Conservation (phyloP, 2,797 vertebrate species). For the Apodemus agrarius region DNA sequence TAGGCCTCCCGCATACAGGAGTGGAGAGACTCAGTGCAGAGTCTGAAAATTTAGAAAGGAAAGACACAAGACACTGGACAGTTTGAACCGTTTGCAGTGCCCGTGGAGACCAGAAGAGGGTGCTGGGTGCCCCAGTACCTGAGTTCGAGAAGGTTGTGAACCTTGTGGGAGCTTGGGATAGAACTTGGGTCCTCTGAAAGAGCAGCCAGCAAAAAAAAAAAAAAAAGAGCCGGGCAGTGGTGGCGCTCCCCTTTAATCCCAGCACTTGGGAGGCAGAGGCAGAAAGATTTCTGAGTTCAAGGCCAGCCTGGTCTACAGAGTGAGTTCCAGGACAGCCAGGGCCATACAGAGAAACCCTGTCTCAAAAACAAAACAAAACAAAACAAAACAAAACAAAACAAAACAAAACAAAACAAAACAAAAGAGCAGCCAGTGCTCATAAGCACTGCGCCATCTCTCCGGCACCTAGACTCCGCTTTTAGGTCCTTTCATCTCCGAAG, state of each 20-base stretch:
- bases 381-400: no score
- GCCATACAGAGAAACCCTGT: no score
- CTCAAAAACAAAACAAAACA: no score
- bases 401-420: no score
- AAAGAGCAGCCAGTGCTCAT: background rate
- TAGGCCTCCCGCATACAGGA: background rate
- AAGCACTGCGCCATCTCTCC: background rate
- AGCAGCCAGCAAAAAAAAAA: no score
- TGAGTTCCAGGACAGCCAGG: no score
- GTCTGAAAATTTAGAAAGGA: background rate
- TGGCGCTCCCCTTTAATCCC: no score
- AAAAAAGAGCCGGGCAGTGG: no score
- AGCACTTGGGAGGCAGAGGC: no score
- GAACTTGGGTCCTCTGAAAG: background rate
- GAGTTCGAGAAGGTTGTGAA: background rate
- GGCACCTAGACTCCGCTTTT: background rate
- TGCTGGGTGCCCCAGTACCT: background rate
- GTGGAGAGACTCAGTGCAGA: background rate
- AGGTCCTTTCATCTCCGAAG: background rate
- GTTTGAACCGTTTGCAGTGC: background rate
- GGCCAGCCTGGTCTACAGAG: no score
- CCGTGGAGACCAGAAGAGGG: background rate
- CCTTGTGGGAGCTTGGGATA: background rate
- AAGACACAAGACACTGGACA: background rate
- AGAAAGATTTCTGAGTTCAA: no score